These are phyloP conservation scores for Carollia perspicillata DNA, from an alignment of 2,113 vertebrate species.

Conservation along the genomic window DNA sequence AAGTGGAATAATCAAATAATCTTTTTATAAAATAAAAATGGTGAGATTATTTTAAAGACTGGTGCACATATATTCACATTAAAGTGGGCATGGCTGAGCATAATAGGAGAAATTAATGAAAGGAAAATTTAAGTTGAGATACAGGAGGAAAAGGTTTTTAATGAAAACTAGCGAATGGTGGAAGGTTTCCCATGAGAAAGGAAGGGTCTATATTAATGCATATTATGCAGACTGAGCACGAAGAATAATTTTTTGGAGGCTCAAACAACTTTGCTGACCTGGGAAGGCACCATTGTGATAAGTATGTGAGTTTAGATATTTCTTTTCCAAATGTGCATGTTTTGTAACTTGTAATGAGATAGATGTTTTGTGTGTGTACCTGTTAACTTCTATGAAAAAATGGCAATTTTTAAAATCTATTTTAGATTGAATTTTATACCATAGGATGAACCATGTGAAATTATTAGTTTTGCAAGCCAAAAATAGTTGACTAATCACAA, in stretches of 20 bases:
- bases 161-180: slow-evolving; percentile 32
- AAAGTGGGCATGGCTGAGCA: slow-evolving; percentile 38
- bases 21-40: slow-evolving; percentile 45
- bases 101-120: slow-evolving; percentile 66
- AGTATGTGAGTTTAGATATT: not conserved
- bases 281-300: not conserved
- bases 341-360: not conserved
- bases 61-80: slow-evolving; percentile 38
- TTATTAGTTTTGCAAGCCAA: not conserved
- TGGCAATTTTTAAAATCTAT: not conserved
- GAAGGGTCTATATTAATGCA: not conserved
- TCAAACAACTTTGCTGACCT: not conserved
- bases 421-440: not conserved
- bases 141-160: slow-evolving; percentile 27
- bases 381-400: not conserved
- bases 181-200: slow-evolving; percentile 3
- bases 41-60: not conserved
- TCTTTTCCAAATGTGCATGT: not conserved
- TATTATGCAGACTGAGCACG: not conserved
- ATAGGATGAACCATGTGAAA: not conserved
- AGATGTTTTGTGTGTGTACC: not conserved
- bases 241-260: not conserved
- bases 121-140: slow-evolving; percentile 52
- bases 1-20: slow-evolving; percentile 57
- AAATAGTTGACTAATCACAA: not conserved